phyloP scores from a whole-genome alignment of 2,888 invertebrate genomes.

The Volucella inflata region DNA sequence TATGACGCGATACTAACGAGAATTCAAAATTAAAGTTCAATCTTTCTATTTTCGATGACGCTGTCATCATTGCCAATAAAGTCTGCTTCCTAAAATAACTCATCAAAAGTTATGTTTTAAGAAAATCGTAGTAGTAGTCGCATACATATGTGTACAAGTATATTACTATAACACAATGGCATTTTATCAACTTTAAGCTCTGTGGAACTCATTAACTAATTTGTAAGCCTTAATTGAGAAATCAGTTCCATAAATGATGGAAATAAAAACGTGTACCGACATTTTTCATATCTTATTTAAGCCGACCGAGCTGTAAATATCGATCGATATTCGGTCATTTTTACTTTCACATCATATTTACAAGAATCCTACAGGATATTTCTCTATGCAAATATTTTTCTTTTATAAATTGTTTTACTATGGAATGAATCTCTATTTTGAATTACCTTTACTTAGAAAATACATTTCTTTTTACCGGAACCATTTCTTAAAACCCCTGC shows the following conservation, averaged over 20 bases:
- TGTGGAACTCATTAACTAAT: not conserved
- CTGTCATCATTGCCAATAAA: not conserved
- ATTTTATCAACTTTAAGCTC: slow-evolving; percentile 3
- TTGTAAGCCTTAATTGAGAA: not conserved
- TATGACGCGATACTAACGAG: not conserved
- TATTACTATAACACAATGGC: not conserved
- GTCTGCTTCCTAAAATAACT: not conserved
- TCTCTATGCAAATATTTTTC: too few species aligned
- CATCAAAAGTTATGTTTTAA: not conserved
- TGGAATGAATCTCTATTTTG: too few species aligned
- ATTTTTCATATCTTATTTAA: too few species aligned
- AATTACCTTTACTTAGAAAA: too few species aligned
- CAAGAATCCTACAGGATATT: too few species aligned
- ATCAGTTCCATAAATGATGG: not conserved
- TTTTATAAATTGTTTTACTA: too few species aligned
- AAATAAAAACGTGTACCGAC: too few species aligned
- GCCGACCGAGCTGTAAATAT: too few species aligned
- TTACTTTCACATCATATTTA: too few species aligned
- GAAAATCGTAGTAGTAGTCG: not conserved
- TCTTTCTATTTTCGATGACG: not conserved
- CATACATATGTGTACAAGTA: not conserved
- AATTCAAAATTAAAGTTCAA: not conserved
- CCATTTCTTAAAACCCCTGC: too few species aligned
- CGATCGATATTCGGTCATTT: too few species aligned
- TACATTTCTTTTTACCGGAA: too few species aligned